Conservation (phyloP, 2,797 vertebrate genomes). For the Ceyx erithaca region DNA sequence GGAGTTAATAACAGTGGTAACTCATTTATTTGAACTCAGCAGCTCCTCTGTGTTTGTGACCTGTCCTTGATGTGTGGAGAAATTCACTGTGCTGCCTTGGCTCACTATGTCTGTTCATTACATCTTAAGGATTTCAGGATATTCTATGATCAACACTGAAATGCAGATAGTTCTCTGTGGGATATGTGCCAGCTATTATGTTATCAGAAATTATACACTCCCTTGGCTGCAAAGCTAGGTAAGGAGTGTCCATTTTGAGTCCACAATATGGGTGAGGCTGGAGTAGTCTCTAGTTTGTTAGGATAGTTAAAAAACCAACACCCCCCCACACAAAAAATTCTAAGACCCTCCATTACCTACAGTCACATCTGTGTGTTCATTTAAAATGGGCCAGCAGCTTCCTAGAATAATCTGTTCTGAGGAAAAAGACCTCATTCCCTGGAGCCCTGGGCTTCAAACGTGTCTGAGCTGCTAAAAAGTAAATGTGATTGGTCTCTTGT, state of each 20-base stretch:
- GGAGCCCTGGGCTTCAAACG: not conserved
- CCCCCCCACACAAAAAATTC: not conserved
- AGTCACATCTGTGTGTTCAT: not conserved
- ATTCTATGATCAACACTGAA: not conserved
- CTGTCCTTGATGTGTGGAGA: not conserved
- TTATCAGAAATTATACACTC: not conserved
- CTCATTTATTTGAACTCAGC: not conserved
- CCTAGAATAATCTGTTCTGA: not conserved
- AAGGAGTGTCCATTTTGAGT: not conserved
- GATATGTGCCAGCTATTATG: not conserved
- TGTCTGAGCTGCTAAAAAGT: not conserved
- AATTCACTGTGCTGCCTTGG: not conserved
- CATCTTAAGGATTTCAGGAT: not conserved
- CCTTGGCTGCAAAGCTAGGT: not conserved
- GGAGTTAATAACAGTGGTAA: not conserved
- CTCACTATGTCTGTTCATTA: not conserved
- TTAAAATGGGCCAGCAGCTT: not conserved
- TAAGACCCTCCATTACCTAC: not conserved
- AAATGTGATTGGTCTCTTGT: not conserved
- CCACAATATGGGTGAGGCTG: not conserved
- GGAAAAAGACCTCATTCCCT: conserved; percentile 5
- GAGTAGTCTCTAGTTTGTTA: not conserved
- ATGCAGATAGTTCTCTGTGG: not conserved
- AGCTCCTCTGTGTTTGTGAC: not conserved
- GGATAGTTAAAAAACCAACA: not conserved